phyloP scores from a whole-genome alignment of 2,888 invertebrate species.

The Amphipoea lucens region DNA sequence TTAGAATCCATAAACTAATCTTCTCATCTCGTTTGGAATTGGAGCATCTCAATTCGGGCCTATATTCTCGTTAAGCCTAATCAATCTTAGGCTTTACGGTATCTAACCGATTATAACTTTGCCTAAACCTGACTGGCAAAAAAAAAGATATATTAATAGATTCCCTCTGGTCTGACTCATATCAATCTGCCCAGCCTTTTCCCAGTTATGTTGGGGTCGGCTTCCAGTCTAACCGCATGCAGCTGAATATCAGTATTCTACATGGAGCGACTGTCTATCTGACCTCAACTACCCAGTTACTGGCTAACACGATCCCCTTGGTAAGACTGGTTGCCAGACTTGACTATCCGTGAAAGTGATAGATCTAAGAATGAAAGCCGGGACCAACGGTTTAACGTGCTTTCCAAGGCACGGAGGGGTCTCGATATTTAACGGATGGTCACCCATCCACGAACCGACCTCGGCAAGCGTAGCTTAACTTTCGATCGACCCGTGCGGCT shows the following conservation, averaged over 20 bases:
- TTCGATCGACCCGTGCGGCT: background rate
- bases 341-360: background rate
- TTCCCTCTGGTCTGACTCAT: too few relatives aligned
- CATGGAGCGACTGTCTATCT: too few relatives aligned
- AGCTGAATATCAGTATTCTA: too few relatives aligned
- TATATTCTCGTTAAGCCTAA: slow-evolving; percentile 29
- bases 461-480: background rate
- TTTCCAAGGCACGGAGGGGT: too few relatives aligned
- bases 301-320: too few relatives aligned
- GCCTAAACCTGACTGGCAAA: background rate
- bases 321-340: too few relatives aligned
- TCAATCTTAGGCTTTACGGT: slow-evolving; percentile 25
- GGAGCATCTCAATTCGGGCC: slow-evolving; percentile 20
- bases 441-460: background rate
- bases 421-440: background rate
- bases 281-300: too few relatives aligned
- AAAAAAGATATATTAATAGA: background rate
- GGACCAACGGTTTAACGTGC: background rate
- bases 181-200: background rate
- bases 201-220: background rate
- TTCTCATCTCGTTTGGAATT: slow-evolving; percentile 24
- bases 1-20: slow-evolving; percentile 30
- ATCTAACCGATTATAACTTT: slow-evolving; percentile 3
- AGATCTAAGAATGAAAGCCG: background rate
- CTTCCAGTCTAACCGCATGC: too few relatives aligned